Base-by-base conservation (phyloP, 2,888 invertebrate genomes). In the Tolmerus cingulatus region DNA sequence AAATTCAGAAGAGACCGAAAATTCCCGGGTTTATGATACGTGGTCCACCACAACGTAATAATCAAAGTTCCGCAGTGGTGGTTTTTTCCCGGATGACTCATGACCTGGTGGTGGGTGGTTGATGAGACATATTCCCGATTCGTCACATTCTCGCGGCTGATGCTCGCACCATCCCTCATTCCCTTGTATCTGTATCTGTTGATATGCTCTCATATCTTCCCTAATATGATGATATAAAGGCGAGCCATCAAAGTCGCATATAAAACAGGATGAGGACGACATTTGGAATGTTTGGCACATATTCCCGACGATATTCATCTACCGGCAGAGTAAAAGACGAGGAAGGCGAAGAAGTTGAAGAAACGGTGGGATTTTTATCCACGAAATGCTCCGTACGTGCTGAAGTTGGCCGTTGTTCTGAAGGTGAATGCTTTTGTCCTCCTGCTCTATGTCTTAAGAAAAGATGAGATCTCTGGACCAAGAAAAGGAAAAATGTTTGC, bases 251-350 rank as follows among this genome's bases (percentile, higher is more conserved):
- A 84, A 84, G 82, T 19, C 82, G 82, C 57, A 84, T 84, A 84
- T 84, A 84, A 84, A 84, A 37, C 66, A 84, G 82, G 66, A 66
- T 79, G 57, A 66, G 27, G 12, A 19, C 30, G 19, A 66, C 86
- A 74, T 86, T 88, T 88, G 82, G 88, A 84, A 88, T 86, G 86
- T 88, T 88, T 84, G 88, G 86, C 88, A 88, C 86, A 88, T 88
- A 88, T 88, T 88, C 81, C 7, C 43, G 74, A 34, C n/a, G 78
- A 78, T 81, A 88, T 88, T 87, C 84, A 86, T 88, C 88, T 86
- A 46, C 37, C 66, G 76, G 86, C 27, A 37, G 85, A 34, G 19
- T 8, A 55, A 9, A 55, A n/a, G 55, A 55, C n/a, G 19, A n/a
- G 5, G 55, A n/a, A 2, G 16, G 5, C 16, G 55, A 55, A 55